A percentile compares a stretch with the other conserved stretches of the same genome.
phyloP scores from a whole-genome alignment of 2,888 invertebrate species.

The Arctia plantaginis region DNA sequence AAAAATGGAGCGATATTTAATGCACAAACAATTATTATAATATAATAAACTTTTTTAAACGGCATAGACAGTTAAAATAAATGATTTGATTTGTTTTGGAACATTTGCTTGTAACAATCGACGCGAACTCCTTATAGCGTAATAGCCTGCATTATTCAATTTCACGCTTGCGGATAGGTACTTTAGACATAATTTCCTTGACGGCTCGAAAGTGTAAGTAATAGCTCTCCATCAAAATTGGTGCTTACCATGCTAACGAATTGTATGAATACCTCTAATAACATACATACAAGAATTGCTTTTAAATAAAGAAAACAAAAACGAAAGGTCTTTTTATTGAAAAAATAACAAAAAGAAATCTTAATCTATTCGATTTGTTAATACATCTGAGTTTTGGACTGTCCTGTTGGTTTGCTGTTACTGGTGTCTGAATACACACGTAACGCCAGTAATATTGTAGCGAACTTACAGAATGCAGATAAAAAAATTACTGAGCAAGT shows the following conservation, averaged over 20 bases:
- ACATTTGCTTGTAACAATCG: background rate
- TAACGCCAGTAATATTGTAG: no score
- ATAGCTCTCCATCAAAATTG: constrained; percentile 11
- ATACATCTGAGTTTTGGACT: background rate
- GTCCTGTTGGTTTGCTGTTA: background rate
- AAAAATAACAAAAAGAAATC: background rate
- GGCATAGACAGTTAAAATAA: background rate
- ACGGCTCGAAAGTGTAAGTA: constrained; percentile 14
- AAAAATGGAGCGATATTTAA: background rate
- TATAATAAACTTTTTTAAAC: background rate
- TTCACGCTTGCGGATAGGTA: constrained; percentile 8
- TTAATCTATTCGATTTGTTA: background rate
- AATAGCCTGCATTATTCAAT: constrained; percentile 6
- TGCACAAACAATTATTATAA: background rate
- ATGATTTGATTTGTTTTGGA: background rate
- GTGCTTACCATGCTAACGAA: background rate
- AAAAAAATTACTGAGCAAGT: background rate
- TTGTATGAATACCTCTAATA: background rate
- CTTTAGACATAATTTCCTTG: constrained; percentile 6
- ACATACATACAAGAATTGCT: background rate
- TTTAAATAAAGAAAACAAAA: background rate
- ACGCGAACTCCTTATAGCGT: background rate
- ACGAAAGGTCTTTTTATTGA: background rate
- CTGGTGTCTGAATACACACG: background rate
- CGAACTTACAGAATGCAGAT: no score